Evolutionary conservation across 2,797 vertebrate genomes (phyloP), one percentile per base, ranked within the genome.

Genomic region (Notolepis coatsorum): DNA sequence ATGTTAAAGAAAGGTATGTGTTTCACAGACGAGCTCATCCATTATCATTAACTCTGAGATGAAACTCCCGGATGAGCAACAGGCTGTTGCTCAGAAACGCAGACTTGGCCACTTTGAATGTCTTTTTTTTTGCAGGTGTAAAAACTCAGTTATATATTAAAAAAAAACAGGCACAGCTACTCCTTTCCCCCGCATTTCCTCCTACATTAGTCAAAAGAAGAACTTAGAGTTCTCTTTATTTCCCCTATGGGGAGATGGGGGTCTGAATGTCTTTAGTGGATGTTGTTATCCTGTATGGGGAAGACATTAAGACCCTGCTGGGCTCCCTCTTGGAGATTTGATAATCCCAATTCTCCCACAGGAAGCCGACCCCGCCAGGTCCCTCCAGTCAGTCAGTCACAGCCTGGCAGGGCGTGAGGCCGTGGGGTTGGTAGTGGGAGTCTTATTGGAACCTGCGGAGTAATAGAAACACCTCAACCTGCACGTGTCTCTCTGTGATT

Each of bases 311-410:
- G 17, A n/a, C 31, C 24, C 48, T 61, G 42, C 48, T 61, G 42
- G 51, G 49, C n/a, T 46, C 33, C 56, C 25, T 55, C 63, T 55
- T 61, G 57, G 61, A 76, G 68, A 52, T 77, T 46, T 62, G 64
- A 84, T 84, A 64, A 58, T 52, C 15, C 52, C 2, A n/a, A 68
- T 58, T 46, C 47, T 76, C 70, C 61, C 61, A 30, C 59, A 62
- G 68, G 67, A 87, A 55, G 61, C 56, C 30, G 49, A 71, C 68
- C 47, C 60, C 68, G 71, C 74, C 68, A 42, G 53, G n/a, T 59
- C 68, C n/a, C 37, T 30, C 15, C 2, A 30, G 45, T 54, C 71
- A 30, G 45, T 54, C 71, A 21, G 55, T 8, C 24, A 53, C 68
- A 60, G 42, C 50, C 38, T 53, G 58, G 21, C 61, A 42, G 56